phyloP scores from a whole-genome alignment of 2,888 invertebrate genomes.

The Stenodera caucasica region DNA sequence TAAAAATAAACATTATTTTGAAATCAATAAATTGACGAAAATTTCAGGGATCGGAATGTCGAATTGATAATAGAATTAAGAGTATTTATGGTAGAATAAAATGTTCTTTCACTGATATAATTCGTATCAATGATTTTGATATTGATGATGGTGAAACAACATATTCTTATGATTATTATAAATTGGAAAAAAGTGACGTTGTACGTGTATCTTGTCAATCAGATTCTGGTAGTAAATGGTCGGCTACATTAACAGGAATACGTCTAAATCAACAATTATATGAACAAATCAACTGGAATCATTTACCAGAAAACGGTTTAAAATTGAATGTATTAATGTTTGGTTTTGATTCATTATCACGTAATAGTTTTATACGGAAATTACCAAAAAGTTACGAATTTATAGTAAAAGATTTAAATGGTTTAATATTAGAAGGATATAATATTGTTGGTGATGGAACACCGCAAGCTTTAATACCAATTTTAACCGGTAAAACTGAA shows the following conservation, averaged over 20 bases:
- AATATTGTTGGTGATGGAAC: constrained; percentile 89
- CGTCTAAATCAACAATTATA: constrained; percentile 56
- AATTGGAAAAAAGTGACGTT: constrained; percentile 69
- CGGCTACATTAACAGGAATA: constrained; percentile 67
- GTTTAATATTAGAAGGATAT: constrained; percentile 70
- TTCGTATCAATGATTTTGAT: constrained; percentile 67
- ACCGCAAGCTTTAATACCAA: constrained; percentile 83
- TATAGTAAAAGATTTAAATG: constrained; percentile 64
- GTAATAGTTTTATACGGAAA: constrained; percentile 77
- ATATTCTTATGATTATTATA: constrained; percentile 62
- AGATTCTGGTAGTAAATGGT: constrained; percentile 61
- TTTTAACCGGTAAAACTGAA: constrained; percentile 82
- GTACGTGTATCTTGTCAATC: constrained; percentile 63
- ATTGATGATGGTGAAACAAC: constrained; percentile 60
- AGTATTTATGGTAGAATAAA: constrained; percentile 53
- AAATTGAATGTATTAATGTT: constrained; percentile 78
- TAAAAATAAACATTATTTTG: too few species aligned
- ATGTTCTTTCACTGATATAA: constrained; percentile 69
- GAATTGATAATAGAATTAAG: constrained; percentile 58
- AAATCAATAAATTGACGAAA: background rate
- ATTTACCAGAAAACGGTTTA: constrained; percentile 56
- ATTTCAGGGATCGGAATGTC: constrained; percentile 56
- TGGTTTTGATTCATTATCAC: constrained; percentile 86
- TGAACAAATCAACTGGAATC: constrained; percentile 57
- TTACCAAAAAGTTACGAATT: constrained; percentile 75